Base-by-base conservation (phyloP, 1,140 invertebrate genomes). In the Diachasmimorpha longicaudata region DNA sequence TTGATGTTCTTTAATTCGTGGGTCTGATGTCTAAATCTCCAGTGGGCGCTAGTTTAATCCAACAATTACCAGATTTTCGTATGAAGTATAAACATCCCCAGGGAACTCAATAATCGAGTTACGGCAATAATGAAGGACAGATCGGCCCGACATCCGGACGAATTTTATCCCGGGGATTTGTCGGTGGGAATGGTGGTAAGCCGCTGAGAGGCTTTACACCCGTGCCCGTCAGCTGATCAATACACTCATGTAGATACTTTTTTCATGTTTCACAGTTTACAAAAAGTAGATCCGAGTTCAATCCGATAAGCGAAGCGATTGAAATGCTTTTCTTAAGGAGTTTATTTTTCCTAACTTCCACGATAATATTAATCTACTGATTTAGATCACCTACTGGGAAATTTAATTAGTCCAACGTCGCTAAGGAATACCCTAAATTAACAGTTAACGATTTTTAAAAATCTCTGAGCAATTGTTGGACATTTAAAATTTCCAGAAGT, bases 141-240 rank as follows among this genome's bases (percentile, higher is more conserved):
- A 63, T 63, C 58, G n/a, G 21, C 58, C 48, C 19, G 19, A 63
- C 58, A 63, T 63, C 58, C 58, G 19, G 23, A 63, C 23, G 19
- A 25, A 63, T 14, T 63, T 63, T 63, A 63, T 63, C 58, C 58
- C 58, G 11, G n/a, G 48, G 58, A 63, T 63, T 63, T 63, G 58
- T 63, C 23, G 23, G 58, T 25, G 58, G 21, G 14, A 23, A 25
- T 19, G 58, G 19, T 13, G 11, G 58, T 63, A 63, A 63, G 58
- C 58, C 58, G 19, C 23, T 63, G 58, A 63, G 58, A 63, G 19
- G 58, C 19, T 23, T 63, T 63, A 25, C 58, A 42, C 39, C 39
- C 39, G 39, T 10, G 9, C 39, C 39, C 39, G 39, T 42, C 39
- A 42, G 39, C 39, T 42, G 9, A 42, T 42, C 39, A 42, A 42